Evolutionary conservation across 2,797 vertebrate species (phyloP).

Genomic region (Rhynchonycteris naso): DNA sequence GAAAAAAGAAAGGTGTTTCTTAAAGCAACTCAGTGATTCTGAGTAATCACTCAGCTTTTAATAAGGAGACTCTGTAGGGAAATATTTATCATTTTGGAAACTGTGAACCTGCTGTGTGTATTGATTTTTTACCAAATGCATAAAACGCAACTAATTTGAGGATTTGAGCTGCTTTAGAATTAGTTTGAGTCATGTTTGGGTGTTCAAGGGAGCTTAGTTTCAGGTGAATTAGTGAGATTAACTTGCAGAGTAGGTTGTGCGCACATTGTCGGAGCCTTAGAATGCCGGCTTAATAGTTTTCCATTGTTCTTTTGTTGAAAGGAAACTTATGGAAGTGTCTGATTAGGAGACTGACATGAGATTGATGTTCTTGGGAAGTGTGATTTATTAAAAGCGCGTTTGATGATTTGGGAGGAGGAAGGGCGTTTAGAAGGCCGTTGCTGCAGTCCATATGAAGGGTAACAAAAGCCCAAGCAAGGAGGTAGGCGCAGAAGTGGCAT

Average conservation of each 20-base stretch:
- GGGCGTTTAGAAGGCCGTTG: too few species aligned
- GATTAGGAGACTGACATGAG: neutral
- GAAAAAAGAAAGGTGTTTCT: neutral
- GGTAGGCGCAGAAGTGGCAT: rapidly evolving
- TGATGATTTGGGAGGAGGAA: neutral
- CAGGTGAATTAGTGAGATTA: neutral
- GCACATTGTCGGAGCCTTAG: neutral
- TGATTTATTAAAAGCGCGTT: neutral
- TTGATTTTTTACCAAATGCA: neutral
- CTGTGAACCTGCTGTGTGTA: neutral
- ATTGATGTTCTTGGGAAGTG: neutral
- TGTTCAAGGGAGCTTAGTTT: neutral
- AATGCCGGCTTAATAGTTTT: neutral
- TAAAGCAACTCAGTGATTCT: neutral
- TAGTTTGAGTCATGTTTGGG: neutral
- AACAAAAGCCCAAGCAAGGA: neutral
- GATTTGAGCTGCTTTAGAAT: neutral
- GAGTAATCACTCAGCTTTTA: neutral
- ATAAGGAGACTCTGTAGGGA: neutral
- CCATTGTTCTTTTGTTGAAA: neutral
- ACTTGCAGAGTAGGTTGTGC: neutral
- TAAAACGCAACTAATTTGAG: neutral
- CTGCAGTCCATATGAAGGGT: neutral
- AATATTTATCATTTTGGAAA: neutral
- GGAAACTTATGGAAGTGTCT: neutral